phyloP scores from a whole-genome alignment of 2,888 invertebrate genomes.

The Patella ulyssiponensis region DNA sequence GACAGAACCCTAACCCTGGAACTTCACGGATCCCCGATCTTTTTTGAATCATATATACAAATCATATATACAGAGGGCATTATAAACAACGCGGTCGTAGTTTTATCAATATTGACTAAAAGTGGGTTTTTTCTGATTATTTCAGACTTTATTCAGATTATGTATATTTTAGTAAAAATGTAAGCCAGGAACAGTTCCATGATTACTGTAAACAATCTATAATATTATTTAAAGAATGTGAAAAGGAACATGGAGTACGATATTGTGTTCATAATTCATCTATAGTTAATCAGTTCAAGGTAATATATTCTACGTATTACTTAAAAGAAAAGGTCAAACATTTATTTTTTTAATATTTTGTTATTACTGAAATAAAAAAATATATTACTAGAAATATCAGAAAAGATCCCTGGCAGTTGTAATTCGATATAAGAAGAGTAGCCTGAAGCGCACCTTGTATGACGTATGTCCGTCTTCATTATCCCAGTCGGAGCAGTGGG shows the following conservation, averaged over 20 bases:
- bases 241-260: not conserved
- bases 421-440: no score
- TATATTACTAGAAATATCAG: no score
- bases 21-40: no score
- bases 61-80: not conserved
- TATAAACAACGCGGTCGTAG: not conserved
- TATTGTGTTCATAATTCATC: not conserved
- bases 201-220: not conserved
- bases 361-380: not conserved
- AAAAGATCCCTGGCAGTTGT: no score
- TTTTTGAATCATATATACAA: not conserved
- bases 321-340: not conserved
- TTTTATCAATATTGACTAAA: not conserved
- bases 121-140: not conserved
- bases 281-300: not conserved
- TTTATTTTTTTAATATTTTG: not conserved
- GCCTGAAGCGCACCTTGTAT: no score
- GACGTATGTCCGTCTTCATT: no score
- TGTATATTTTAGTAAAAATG: not conserved
- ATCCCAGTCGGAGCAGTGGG: no score
- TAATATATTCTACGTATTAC: not conserved
- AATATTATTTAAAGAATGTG: not conserved
- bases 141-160: conserved; percentile 4
- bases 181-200: not conserved
- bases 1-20: no score